A percentile compares a stretch with the other conserved stretches of the same genome.
phyloP scores from a whole-genome alignment of 23 tunicate genomes.

The Diplosoma virens region DNA sequence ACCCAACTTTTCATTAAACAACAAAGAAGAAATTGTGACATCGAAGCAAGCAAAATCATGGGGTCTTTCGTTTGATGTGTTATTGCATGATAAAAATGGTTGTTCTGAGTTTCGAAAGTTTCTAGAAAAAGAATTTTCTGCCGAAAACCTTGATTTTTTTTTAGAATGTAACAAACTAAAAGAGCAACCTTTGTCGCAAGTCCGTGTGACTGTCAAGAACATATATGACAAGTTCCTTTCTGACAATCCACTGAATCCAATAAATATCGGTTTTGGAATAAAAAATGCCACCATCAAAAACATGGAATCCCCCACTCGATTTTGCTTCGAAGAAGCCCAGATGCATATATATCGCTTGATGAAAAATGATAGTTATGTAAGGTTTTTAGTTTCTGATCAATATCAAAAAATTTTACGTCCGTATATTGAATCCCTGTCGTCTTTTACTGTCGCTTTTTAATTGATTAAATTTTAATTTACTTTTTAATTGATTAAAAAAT shows the following conservation, averaged over 20 bases:
- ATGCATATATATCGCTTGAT: slow-evolving; percentile 91
- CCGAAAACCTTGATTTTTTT: slow-evolving; percentile 91
- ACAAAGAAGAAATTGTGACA: slow-evolving; percentile 42
- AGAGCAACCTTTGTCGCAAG: slow-evolving; percentile 49
- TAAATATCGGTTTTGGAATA: slow-evolving; percentile 83
- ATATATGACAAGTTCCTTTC: slow-evolving; percentile 64
- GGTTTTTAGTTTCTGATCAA: slow-evolving; percentile 86
- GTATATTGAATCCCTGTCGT: too few species aligned
- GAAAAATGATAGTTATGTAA: slow-evolving; percentile 91
- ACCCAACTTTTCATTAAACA: slow-evolving; percentile 50
- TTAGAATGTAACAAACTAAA: slow-evolving; percentile 67
- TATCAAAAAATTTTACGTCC: too few species aligned
- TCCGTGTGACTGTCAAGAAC: slow-evolving; percentile 30
- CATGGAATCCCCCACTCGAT: slow-evolving; percentile 76
- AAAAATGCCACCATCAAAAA: slow-evolving; percentile 58
- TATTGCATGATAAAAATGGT: slow-evolving; percentile 67
- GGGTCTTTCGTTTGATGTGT: slow-evolving; percentile 82
- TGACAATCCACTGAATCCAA: slow-evolving; percentile 64
- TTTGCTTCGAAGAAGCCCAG: slow-evolving; percentile 92
- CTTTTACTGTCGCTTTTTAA: too few species aligned
- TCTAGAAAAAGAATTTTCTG: slow-evolving; percentile 91
- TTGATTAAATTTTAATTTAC: too few species aligned
- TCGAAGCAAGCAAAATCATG: slow-evolving; percentile 66
- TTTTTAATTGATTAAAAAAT: too few species aligned
- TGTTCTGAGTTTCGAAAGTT: slow-evolving; percentile 77